A percentile compares a stretch with the other conserved stretches of the same genome.
Evolutionary conservation across 2,888 invertebrate species (phyloP).

Genomic region (Minunthozetes semirufus): DNA sequence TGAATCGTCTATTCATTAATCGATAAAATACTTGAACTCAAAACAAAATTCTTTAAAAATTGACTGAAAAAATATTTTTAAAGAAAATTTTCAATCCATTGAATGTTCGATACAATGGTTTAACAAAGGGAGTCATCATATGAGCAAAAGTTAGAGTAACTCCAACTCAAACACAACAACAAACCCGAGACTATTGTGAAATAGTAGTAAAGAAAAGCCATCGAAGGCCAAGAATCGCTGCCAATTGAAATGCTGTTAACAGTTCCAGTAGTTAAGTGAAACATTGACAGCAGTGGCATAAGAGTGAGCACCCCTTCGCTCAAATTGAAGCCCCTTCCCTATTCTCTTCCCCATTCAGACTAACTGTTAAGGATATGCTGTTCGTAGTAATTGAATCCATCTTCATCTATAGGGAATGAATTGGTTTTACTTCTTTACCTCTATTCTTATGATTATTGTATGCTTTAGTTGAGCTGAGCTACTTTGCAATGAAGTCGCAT

Average conservation of each 20-base stretch:
- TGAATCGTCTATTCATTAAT: too few species aligned
- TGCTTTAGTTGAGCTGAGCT: neutral
- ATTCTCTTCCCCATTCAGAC: neutral
- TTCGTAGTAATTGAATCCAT: neutral
- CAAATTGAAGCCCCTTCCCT: neutral
- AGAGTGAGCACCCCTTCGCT: neutral
- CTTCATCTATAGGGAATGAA: slow-evolving; percentile 1
- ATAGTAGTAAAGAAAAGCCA: neutral
- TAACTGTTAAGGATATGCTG: slow-evolving; percentile 12
- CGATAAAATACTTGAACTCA: too few species aligned
- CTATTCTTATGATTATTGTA: neutral
- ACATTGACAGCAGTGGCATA: too few species aligned
- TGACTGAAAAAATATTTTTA: too few species aligned
- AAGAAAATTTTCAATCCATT: neutral
- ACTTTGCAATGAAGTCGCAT: neutral
- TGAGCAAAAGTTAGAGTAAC: slow-evolving; percentile 9
- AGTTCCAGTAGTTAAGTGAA: neutral
- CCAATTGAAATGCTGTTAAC: neutral
- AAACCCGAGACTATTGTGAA: neutral
- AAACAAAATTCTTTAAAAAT: too few species aligned
- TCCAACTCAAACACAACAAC: neutral
- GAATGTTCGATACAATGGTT: neutral
- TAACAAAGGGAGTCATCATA: slow-evolving; percentile 5
- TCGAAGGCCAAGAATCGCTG: neutral
- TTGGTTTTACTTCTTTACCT: neutral